Evolutionary conservation across 2,888 invertebrate genomes (phyloP).

Genomic region (Nysson spinosus): DNA sequence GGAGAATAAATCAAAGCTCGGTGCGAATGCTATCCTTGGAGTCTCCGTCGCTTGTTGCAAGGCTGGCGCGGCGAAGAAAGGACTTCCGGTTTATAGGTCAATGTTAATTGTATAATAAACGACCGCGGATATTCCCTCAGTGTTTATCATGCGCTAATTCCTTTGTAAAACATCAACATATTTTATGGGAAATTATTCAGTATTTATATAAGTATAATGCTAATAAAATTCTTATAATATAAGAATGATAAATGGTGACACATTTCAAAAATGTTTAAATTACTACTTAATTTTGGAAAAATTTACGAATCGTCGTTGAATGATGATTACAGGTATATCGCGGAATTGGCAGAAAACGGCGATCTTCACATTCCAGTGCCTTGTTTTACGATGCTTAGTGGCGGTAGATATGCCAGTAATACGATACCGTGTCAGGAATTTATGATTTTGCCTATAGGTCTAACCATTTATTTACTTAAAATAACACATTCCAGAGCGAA

Average conservation of each 20-base stretch:
- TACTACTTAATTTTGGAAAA: no score
- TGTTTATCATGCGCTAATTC: no score
- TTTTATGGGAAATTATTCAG: no score
- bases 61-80: constrained; percentile 70
- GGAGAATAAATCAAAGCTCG: constrained; percentile 70
- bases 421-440: constrained; percentile 67
- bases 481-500: not conserved
- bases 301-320: no score
- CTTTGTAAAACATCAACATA: no score
- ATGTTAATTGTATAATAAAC: no score
- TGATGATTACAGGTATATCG: constrained; percentile 59
- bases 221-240: not conserved
- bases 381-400: constrained; percentile 69
- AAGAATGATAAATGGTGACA: not conserved
- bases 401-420: constrained; percentile 67
- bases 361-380: constrained; percentile 69
- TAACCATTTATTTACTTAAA: not conserved
- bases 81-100: constrained; percentile 70
- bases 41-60: constrained; percentile 72
- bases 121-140: no score
- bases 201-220: no score
- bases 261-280: not conserved
- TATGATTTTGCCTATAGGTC: constrained; percentile 66
- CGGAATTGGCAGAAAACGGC: constrained; percentile 63
- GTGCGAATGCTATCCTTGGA: constrained; percentile 69